Conservation (phyloP, 2,113 vertebrate species). For the Solea senegalensis region DNA sequence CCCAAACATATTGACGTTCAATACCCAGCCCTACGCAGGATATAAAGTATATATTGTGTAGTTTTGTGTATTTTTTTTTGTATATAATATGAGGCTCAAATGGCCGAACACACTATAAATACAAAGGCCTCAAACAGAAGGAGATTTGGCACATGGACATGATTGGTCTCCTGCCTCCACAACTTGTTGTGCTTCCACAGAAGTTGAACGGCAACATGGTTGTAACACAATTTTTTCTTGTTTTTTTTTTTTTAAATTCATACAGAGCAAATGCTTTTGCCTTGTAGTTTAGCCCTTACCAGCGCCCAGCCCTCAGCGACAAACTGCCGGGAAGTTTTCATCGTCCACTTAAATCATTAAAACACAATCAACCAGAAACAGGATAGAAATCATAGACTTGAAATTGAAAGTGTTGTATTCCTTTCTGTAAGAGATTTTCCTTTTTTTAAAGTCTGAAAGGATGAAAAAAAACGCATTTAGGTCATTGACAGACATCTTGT, state of each 20-base stretch:
- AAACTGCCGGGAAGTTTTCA: constrained; percentile 23
- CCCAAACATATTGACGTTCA: too few relatives aligned
- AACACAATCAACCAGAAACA: constrained; percentile 15
- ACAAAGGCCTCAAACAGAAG: constrained; percentile 58
- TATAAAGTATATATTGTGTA: constrained; percentile 12
- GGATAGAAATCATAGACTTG: neutral
- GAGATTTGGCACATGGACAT: constrained; percentile 62
- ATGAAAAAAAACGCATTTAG: too few relatives aligned
- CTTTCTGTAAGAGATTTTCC: too few relatives aligned
- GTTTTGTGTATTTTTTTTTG: constrained; percentile 9
- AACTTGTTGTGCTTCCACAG: constrained; percentile 13
- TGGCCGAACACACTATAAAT: constrained; percentile 26
- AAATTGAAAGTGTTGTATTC: constrained; percentile 1
- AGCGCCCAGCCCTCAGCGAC: constrained; percentile 34
- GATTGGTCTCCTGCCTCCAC: constrained; percentile 22
- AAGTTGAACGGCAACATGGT: constrained; percentile 20
- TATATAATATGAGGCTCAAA: constrained; percentile 24
- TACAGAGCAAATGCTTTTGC: constrained; percentile 9
- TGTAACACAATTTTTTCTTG: neutral
- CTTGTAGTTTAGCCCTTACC: constrained; percentile 72
- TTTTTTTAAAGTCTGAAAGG: too few relatives aligned
- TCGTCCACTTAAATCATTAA: constrained; percentile 14
- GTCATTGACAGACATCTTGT: neutral
- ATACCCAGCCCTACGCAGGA: neutral
- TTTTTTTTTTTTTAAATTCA: neutral